phyloP scores from a whole-genome alignment of 2,888 invertebrate species.

The Drosophila tripunctata region DNA sequence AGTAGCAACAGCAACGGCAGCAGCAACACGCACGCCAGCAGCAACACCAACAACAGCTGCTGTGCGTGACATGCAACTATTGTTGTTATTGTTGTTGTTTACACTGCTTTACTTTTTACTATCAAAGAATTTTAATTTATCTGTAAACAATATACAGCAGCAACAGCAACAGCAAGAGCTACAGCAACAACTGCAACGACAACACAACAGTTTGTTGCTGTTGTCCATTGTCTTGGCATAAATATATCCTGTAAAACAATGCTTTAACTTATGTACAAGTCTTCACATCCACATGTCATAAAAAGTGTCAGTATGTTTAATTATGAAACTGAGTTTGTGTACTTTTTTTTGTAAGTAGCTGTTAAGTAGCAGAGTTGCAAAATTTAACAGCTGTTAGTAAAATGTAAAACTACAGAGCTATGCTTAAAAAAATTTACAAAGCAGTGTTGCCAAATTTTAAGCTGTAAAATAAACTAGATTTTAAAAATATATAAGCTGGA shows the following conservation, averaged over 20 bases:
- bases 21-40: slow-evolving; percentile 32
- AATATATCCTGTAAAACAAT: slow-evolving; percentile 49
- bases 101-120: slow-evolving; percentile 57
- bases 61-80: slow-evolving; percentile 58
- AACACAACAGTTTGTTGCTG: slow-evolving; percentile 6
- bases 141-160: slow-evolving; percentile 66
- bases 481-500: no score
- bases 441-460: no score
- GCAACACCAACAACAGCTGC: slow-evolving; percentile 39
- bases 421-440: no score
- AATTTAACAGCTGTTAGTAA: not conserved
- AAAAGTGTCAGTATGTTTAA: slow-evolving; percentile 1
- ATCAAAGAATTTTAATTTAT: slow-evolving; percentile 78
- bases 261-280: not conserved
- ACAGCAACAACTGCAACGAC: slow-evolving; percentile 10
- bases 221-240: slow-evolving; percentile 35
- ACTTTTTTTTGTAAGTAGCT: not conserved
- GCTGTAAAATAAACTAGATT: no score
- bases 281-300: not conserved
- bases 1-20: slow-evolving; percentile 19
- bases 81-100: slow-evolving; percentile 25
- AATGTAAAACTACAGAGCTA: not conserved
- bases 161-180: slow-evolving; percentile 9
- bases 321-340: not conserved
- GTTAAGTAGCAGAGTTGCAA: not conserved